Percentiles rank a stretch among this genome's conserved stretches.
Conservation (phyloP, 2,797 vertebrate species). For the Karalla daura region DNA sequence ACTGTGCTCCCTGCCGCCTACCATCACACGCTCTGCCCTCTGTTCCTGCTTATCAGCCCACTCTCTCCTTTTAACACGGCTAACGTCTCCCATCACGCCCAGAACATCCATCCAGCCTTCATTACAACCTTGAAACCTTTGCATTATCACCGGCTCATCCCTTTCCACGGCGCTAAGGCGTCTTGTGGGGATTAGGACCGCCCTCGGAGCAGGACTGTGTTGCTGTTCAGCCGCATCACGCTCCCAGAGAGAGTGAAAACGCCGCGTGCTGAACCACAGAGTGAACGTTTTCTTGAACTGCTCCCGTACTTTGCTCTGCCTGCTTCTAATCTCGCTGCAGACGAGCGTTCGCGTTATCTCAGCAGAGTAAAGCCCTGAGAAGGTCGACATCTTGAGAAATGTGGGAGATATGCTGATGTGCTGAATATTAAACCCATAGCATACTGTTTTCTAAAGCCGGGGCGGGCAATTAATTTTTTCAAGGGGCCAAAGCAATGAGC, state of each 20-base stretch:
- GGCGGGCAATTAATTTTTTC: no score
- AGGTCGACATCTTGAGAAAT: not conserved
- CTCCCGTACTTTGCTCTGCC: not conserved
- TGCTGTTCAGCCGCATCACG: not conserved
- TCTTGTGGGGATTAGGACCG: no score
- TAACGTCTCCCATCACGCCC: slow-evolving; percentile 24
- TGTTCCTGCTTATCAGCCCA: slow-evolving; percentile 17
- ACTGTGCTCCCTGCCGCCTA: slow-evolving; percentile 36
- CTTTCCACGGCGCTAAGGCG: not conserved
- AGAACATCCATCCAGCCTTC: slow-evolving; percentile 8
- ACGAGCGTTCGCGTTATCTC: not conserved
- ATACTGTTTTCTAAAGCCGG: no score
- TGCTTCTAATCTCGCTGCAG: not conserved
- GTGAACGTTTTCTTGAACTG: not conserved
- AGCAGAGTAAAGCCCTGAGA: not conserved
- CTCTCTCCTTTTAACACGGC: slow-evolving; percentile 40
- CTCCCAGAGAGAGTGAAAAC: not conserved
- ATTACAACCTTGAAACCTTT: slow-evolving; percentile 8
- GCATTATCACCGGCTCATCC: not conserved
- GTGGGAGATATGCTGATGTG: no score
- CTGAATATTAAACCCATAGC: no score
- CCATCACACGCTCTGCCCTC: slow-evolving; percentile 30
- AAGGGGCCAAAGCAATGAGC: no score
- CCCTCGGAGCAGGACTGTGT: not conserved
- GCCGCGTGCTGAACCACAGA: not conserved